Percentiles rank a stretch among this genome's conserved stretches.
Conservation (phyloP, 2,888 invertebrate genomes). For the Yponomeuta evonymella region DNA sequence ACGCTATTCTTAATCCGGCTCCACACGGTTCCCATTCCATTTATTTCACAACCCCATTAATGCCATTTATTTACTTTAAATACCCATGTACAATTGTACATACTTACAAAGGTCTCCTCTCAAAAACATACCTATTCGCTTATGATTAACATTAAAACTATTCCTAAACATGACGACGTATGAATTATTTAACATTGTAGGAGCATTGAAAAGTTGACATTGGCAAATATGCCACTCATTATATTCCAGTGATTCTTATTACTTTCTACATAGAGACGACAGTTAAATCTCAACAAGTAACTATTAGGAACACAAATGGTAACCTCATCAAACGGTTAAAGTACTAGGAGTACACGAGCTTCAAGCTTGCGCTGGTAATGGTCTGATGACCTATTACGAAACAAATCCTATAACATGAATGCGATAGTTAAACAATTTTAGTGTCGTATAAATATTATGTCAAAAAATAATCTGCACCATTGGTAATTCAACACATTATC, state of each 20-base stretch:
- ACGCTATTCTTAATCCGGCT: too few species aligned
- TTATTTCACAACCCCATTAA: too few species aligned
- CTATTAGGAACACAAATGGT: neutral
- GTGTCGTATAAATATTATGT: too few species aligned
- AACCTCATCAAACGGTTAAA: neutral
- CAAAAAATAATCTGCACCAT: too few species aligned
- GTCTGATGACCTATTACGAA: neutral
- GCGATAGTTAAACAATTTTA: too few species aligned
- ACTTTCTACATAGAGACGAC: neutral
- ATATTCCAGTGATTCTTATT: neutral
- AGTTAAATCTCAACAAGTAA: neutral
- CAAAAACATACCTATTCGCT: too few species aligned
- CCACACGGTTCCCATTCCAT: too few species aligned
- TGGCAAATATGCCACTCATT: neutral
- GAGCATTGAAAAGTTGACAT: neutral
- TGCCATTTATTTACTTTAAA: too few species aligned
- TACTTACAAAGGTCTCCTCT: too few species aligned
- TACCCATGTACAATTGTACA: too few species aligned
- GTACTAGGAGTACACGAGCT: neutral
- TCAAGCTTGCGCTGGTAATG: neutral
- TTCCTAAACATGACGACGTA: neutral
- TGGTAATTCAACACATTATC: too few species aligned
- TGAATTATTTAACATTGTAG: neutral
- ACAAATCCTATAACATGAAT: neutral
- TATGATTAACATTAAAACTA: neutral